Conservation (phyloP, 2,797 vertebrate genomes). For the Knipowitschia caucasica region DNA sequence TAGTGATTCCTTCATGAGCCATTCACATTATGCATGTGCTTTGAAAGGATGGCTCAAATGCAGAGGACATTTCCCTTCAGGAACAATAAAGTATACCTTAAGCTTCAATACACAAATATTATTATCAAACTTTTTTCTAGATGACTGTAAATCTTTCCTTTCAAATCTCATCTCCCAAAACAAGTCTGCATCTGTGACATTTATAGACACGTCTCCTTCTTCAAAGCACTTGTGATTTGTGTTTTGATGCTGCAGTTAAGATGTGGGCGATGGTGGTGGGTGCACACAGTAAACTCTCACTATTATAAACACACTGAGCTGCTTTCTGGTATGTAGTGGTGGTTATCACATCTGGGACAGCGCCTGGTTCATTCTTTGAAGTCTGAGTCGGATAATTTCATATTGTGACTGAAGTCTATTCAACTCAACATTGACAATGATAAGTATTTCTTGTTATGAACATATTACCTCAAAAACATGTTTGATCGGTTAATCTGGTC, state of each 20-base stretch:
- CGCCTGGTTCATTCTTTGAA: conserved; percentile 43
- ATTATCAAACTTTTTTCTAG: conserved; percentile 32
- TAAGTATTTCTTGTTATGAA: neutral
- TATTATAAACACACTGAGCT: conserved; percentile 53
- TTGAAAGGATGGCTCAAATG: no score
- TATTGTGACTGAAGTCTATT: neutral
- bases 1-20: no score
- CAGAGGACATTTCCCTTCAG: no score
- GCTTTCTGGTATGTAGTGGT: conserved; percentile 50
- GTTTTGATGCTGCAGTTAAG: conserved; percentile 44
- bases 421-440: neutral
- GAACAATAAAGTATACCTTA: no score
- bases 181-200: conserved; percentile 41
- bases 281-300: conserved; percentile 57
- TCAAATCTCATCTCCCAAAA: conserved; percentile 35
- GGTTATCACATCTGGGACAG: conserved; percentile 37
- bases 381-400: neutral
- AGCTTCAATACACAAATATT: no score
- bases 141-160: conserved; percentile 15
- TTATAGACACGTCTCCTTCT: conserved; percentile 30
- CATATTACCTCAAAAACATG: neutral
- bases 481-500: neutral
- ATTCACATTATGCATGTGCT: no score
- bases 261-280: conserved; percentile 56
- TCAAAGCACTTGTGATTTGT: conserved; percentile 46